Evolutionary conservation across 2,113 vertebrate species (phyloP).

Genomic region (Nyctibius bracteatus): DNA sequence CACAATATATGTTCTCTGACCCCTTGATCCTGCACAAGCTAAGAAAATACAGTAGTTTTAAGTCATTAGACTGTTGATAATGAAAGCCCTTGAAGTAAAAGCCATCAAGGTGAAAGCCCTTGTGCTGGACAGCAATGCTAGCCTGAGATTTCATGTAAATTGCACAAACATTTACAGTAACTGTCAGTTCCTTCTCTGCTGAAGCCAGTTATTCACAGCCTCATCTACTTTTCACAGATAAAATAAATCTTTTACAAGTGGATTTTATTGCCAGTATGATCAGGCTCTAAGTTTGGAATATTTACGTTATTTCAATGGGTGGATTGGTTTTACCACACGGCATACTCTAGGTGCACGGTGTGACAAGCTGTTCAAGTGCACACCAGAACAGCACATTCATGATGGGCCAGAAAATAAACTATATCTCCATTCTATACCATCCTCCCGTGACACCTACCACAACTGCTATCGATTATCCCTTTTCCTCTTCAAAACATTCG

Average conservation of each 20-base stretch:
- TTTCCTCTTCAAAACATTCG: not conserved
- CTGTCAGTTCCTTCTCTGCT: not conserved
- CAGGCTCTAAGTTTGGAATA: not conserved
- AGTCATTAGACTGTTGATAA: not conserved
- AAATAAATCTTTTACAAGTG: not conserved
- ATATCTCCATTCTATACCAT: not conserved
- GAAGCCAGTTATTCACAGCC: not conserved
- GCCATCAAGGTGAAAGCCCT: not conserved
- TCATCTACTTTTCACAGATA: not conserved
- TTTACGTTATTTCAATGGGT: fast-evolving
- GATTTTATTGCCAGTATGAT: not conserved
- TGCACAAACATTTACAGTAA: not conserved
- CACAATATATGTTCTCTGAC: not conserved
- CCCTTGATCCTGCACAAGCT: not conserved
- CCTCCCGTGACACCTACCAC: not conserved
- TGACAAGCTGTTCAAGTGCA: not conserved
- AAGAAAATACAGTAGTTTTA: not conserved
- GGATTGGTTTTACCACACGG: not conserved
- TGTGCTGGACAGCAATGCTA: slow-evolving; percentile 5
- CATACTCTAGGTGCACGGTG: fast-evolving
- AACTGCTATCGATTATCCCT: not conserved
- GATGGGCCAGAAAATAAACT: not conserved
- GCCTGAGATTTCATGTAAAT: not conserved
- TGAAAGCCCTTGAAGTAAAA: not conserved
- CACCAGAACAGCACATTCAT: not conserved